Evolutionary conservation across 2,113 vertebrate species (phyloP), one percentile per base, ranked within the genome.

Genomic region (Rattus rattus): DNA sequence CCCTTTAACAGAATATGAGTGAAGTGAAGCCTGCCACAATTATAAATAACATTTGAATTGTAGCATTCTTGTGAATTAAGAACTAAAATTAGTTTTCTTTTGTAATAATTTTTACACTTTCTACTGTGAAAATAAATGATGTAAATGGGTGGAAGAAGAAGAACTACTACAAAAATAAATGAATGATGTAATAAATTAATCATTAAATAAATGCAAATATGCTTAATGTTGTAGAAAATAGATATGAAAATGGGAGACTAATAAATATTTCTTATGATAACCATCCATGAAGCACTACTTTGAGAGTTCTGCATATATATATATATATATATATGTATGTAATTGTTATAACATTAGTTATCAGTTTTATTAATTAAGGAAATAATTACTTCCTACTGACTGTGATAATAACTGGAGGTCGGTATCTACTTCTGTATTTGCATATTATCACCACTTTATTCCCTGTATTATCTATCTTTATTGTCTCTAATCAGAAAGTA

Each of bases 181-280:
- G 30, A 92, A 65, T 75, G 20, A 83, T 59, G 9, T 88, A 88
- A 93, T 87, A 87, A 90, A 73, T 97, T 93, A 90, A 92, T 95
- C 28, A 89, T 87, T 89, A 96, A 83, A 81, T 94, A 65, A 92
- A 88, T 49, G 84, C 81, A 14, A 92, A 73, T 88, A 65, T 54
- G 10, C 77, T 91, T 93, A 95, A 91, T 94, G 43, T 5, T 49
- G 0, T 26, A 72, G 75, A 94, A 95, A 95, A 83, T 83, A 72
- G 26, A 86, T 91, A 91, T 92, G 20, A 30, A 47, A 28, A 96
- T 56, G 72, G 28, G 63, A 52, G 59, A 94, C 81, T 94, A 91
- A 72, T 24, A 80, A 70, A 76, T 87, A 5, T 69, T 88, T 88
- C 8, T 79, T 70, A 65, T 70, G 49, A 59, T 93, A 94, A 94